phyloP scores from a whole-genome alignment of 1,140 invertebrate genomes.

The Nilaparvata lugens region DNA sequence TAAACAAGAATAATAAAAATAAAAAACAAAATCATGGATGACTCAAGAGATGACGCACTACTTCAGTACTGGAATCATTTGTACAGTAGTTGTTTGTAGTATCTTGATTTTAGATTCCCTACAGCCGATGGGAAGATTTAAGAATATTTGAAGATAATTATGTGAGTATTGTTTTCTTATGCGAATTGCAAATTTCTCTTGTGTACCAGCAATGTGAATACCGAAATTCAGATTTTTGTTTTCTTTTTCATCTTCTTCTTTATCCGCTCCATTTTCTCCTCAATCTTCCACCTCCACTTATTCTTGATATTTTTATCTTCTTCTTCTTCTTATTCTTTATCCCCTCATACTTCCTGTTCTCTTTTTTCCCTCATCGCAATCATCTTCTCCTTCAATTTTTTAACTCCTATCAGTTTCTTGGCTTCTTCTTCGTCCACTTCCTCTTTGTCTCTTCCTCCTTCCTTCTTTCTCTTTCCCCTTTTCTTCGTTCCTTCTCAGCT shows the following conservation, averaged over 20 bases:
- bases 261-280: background rate
- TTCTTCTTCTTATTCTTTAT: conserved; percentile 12
- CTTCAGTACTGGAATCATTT: too few relatives aligned
- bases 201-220: too few relatives aligned
- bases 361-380: background rate
- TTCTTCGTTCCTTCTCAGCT: background rate
- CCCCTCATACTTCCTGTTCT: conserved; percentile 1
- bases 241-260: conserved; percentile 3
- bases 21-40: too few relatives aligned
- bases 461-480: background rate
- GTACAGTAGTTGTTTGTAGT: too few relatives aligned
- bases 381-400: background rate
- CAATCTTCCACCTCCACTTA: conserved; percentile 6
- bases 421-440: conserved; percentile 5
- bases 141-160: too few relatives aligned
- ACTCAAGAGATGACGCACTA: too few relatives aligned
- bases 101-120: too few relatives aligned
- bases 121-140: too few relatives aligned
- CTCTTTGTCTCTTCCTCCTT: background rate
- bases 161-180: too few relatives aligned
- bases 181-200: too few relatives aligned
- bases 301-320: conserved; percentile 18
- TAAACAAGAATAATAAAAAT: too few relatives aligned
- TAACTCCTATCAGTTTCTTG: conserved; percentile 4
- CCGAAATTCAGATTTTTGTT: too few relatives aligned